Conservation (phyloP, 2,113 vertebrate genomes). For the Thunnus thynnus region DNA sequence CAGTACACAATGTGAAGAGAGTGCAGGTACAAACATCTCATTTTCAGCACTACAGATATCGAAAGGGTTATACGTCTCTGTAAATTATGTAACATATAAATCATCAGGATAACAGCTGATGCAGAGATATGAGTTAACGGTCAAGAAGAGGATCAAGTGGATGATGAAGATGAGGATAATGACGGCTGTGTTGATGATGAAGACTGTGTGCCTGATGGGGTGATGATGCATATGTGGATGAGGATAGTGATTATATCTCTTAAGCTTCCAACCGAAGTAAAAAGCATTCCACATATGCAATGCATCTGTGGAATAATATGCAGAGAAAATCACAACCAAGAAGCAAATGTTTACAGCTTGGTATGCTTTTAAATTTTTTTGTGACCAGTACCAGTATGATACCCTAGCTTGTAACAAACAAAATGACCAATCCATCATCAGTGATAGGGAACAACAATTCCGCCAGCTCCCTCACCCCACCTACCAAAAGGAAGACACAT, state of each 20-base stretch:
- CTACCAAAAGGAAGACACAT: conserved; percentile 3
- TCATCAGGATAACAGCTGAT: conserved; percentile 45
- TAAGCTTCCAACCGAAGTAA: conserved; percentile 43
- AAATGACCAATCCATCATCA: conserved; percentile 23
- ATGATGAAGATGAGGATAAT: conserved; percentile 68
- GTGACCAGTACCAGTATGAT: not conserved
- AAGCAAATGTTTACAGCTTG: not conserved
- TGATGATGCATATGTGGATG: conserved; percentile 64
- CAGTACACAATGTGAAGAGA: not conserved
- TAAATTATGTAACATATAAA: conserved; percentile 52
- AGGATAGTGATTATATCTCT: conserved; percentile 55
- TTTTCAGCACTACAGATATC: conserved; percentile 25
- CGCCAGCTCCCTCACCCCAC: not conserved
- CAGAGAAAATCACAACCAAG: conserved; percentile 4
- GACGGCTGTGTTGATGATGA: conserved; percentile 51
- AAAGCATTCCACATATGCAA: conserved; percentile 33
- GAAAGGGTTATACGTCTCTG: conserved; percentile 11
- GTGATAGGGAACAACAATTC: conserved; percentile 4
- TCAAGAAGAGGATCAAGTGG: conserved; percentile 72
- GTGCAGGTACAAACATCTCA: not conserved
- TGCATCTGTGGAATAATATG: conserved; percentile 33
- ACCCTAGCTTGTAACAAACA: not conserved
- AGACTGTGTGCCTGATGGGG: conserved; percentile 40
- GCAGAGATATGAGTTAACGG: conserved; percentile 47
- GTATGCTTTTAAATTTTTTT: not conserved